These are phyloP conservation scores for Sarcophaga peregrina DNA, from an alignment of 1,140 invertebrate genomes.

Conservation along the genomic window DNA sequence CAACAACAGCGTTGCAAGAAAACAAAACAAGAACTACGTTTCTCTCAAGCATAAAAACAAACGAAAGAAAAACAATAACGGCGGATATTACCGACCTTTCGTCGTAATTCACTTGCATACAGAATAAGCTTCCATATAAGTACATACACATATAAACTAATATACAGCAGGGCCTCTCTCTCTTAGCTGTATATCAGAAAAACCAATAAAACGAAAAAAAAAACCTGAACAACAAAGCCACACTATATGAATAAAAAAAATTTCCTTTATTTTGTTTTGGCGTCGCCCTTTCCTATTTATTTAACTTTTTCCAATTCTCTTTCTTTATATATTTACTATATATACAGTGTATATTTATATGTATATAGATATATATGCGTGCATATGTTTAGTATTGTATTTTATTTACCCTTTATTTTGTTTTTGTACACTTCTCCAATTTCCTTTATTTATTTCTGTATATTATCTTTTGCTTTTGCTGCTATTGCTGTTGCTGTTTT, in stretches of 20 bases:
- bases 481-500: background rate
- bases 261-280: conserved; percentile 30
- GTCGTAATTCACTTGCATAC: conserved; percentile 19
- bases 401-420: conserved; percentile 26
- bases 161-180: background rate
- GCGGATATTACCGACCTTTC: conserved; percentile 25
- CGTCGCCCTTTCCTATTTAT: conserved; percentile 15
- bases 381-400: background rate
- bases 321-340: background rate
- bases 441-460: conserved; percentile 8
- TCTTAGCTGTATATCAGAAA: background rate
- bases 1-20: background rate
- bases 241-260: background rate
- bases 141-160: background rate
- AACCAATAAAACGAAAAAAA: no score
- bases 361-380: background rate
- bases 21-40: background rate
- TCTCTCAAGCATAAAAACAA: background rate
- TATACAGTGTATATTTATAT: background rate
- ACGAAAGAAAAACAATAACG: conserved; percentile 1
- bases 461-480: background rate
- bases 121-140: background rate
- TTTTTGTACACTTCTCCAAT: conserved; percentile 12
- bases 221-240: no score
- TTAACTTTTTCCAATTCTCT: background rate